These are phyloP conservation scores for Ophion ventricosus DNA, from an alignment of 2,888 invertebrate species.

Conservation along the genomic window DNA sequence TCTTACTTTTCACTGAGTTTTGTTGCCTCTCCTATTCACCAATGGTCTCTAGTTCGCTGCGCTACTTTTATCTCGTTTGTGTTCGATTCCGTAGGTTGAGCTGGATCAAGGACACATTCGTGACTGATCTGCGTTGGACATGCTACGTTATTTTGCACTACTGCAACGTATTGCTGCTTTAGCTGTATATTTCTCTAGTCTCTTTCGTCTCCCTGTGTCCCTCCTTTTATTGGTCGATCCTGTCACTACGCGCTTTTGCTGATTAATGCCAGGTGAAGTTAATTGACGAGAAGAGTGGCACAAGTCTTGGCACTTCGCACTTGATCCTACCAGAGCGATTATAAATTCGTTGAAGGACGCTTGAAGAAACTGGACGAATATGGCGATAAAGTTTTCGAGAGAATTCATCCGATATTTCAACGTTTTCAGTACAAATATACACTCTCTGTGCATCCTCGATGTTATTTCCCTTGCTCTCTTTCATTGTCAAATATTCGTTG, in stretches of 20 bases:
- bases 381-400: constrained; percentile 43
- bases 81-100: constrained; percentile 46
- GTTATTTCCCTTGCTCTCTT: background rate
- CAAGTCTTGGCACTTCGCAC: constrained; percentile 13
- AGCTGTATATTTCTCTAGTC: background rate
- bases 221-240: background rate
- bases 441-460: background rate
- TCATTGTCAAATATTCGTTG: background rate
- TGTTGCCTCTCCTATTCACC: background rate
- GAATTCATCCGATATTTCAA: constrained; percentile 15
- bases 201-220: background rate
- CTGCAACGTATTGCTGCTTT: constrained; percentile 5
- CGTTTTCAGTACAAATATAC: constrained; percentile 18
- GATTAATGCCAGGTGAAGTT: background rate
- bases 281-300: constrained; percentile 1
- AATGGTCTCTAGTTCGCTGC: constrained; percentile 12
- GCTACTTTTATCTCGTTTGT: constrained; percentile 34
- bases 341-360: constrained; percentile 43
- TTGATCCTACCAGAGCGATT: constrained; percentile 43
- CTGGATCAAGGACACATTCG: constrained; percentile 51
- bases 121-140: constrained; percentile 12
- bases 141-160: constrained; percentile 7
- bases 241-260: background rate
- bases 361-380: background rate
- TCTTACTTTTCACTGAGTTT: background rate